Evolutionary conservation across 1,140 invertebrate genomes (phyloP).

Genomic region (Conus ventricosus): DNA sequence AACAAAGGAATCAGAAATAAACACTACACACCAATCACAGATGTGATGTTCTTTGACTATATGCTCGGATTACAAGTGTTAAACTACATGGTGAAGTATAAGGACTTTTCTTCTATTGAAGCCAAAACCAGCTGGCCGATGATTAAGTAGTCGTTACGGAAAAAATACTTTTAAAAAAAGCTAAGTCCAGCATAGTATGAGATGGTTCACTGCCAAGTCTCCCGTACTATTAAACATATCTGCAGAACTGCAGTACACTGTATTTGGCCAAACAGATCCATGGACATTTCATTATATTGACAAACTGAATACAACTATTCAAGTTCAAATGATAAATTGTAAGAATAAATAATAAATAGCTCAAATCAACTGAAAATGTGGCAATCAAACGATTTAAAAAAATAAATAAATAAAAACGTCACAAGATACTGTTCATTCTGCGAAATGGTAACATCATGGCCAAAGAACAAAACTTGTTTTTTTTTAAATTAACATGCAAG

Average conservation of each 20-base stretch:
- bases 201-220: background rate
- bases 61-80: background rate
- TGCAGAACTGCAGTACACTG: conserved; percentile 6
- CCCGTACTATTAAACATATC: background rate
- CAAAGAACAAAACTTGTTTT: background rate
- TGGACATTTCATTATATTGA: background rate
- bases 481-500: background rate
- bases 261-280: conserved; percentile 4
- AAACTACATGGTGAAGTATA: background rate
- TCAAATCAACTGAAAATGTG: too few species aligned
- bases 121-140: conserved; percentile 12
- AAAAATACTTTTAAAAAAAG: background rate
- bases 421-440: background rate
- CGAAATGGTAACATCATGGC: background rate
- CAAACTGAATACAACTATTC: background rate
- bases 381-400: too few species aligned
- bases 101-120: background rate
- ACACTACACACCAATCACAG: too few species aligned
- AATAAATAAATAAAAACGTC: too few species aligned
- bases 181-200: background rate
- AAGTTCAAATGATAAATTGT: too few species aligned
- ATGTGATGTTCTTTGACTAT: too few species aligned
- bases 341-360: too few species aligned
- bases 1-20: too few species aligned
- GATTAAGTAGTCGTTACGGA: background rate